Evolutionary conservation across 2,888 invertebrate genomes (phyloP), one percentile per base, ranked within the genome.

Genomic region (Dromius quadrimaculatus): DNA sequence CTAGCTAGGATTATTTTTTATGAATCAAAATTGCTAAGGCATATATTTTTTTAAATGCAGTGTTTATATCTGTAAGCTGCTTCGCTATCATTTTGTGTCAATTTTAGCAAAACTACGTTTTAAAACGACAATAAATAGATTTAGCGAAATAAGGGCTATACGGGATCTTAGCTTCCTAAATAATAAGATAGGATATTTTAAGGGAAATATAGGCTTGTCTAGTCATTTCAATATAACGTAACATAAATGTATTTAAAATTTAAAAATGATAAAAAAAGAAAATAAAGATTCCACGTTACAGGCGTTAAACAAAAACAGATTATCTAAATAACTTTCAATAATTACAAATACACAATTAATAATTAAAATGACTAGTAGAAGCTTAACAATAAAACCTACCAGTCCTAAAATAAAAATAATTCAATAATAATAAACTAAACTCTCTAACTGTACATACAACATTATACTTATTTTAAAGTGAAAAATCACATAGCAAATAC

Each of bases 401-500:
- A 70, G 70, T 70, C 70, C 70, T 70, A 70, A 61, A 70, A 62
- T 50, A 41, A 69, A 59, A 43, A 69, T 59, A 69, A 34, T 47
- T 19, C 11, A 45, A 45, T 45, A 62, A 62, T 62, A 62, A 62
- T 62, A 47, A 64, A 70, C 70, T 70, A 70, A 70, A 70, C 70
- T 70, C 70, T 70, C 61, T 13, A 70, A 70, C 70, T 70, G 70
- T 70, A 70, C 70, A 70, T 70, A 70, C 50, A 70, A 61, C 47
- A 68, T 69, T 70, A 70, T 70, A 70, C 70, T 70, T 70, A 70
- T 47, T 61, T 75, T 76, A 72, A 77, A 76, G 78, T 78, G 77
- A 78, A 78, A 77, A 78, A 79, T 79, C 79, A 79, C 79, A 79
- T 78, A 77, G 76, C 77, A 76, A 78, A 78, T 79, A 79, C 78